Evolutionary conservation across 2,113 vertebrate genomes (phyloP).

Genomic region (Apistogramma diplotaenia): DNA sequence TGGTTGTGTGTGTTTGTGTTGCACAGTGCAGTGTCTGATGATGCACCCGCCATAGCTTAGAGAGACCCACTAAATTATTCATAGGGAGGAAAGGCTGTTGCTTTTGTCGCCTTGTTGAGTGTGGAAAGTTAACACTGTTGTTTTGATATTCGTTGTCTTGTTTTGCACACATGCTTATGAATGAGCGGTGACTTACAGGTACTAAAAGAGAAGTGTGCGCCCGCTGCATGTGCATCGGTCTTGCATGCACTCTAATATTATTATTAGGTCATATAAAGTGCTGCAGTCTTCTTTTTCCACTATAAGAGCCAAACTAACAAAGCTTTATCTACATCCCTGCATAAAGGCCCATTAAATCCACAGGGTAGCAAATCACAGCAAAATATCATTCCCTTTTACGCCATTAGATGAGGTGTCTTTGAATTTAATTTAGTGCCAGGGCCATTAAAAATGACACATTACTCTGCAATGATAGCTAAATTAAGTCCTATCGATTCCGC

Average conservation of each 20-base stretch:
- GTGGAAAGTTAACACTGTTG: conserved; percentile 71
- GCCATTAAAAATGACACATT: conserved; percentile 79
- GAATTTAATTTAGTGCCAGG: conserved; percentile 77
- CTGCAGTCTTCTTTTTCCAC: conserved; percentile 40
- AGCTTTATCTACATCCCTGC: conserved; percentile 39
- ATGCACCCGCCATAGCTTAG: conserved; percentile 59
- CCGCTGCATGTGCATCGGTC: background rate
- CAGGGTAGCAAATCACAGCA: conserved; percentile 66
- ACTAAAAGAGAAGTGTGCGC: conserved; percentile 10
- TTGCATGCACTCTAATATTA: conserved; percentile 24
- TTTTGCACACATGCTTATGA: conserved; percentile 47
- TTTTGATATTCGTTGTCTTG: conserved; percentile 66
- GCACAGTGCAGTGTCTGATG: conserved; percentile 56
- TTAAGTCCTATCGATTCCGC: conserved; percentile 76
- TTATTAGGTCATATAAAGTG: conserved; percentile 38
- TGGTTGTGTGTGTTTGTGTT: conserved; percentile 76
- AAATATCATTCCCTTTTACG: conserved; percentile 71
- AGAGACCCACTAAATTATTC: conserved; percentile 77
- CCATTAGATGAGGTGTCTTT: conserved; percentile 74
- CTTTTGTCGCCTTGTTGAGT: conserved; percentile 71
- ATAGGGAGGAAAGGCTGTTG: conserved; percentile 73
- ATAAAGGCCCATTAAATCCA: conserved; percentile 58
- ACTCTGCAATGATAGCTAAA: conserved; percentile 76
- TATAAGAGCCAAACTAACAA: conserved; percentile 51
- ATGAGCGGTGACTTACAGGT: conserved; percentile 52